phyloP scores from a whole-genome alignment of 2,797 vertebrate species.

The Enteromius anoplus region DNA sequence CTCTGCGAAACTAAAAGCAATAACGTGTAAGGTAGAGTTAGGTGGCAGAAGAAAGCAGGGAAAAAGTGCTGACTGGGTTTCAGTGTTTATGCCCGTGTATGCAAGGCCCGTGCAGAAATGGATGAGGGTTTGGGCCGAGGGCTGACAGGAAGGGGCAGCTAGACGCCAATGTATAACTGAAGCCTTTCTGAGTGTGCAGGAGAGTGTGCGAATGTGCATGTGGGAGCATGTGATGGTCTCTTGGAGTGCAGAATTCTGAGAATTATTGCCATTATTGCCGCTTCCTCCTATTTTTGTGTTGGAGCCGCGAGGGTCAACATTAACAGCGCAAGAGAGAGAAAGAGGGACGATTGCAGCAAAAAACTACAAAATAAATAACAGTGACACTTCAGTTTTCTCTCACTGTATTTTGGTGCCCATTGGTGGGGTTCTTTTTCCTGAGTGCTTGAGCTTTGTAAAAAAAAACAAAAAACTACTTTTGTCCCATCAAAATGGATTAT shows the following conservation, averaged over 20 bases:
- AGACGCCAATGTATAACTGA: constrained; percentile 16
- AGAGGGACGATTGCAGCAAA: not conserved
- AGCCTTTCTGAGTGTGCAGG: not conserved
- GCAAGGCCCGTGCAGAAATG: constrained; percentile 27
- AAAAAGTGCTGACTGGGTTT: constrained; percentile 23
- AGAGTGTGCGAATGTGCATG: not conserved
- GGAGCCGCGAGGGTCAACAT: constrained; percentile 41
- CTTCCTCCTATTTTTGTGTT: constrained; percentile 28
- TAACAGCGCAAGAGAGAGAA: constrained; percentile 9
- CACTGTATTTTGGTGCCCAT: constrained; percentile 1
- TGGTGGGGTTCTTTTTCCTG: constrained; percentile 33
- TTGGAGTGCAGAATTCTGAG: constrained; percentile 1
- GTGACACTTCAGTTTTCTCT: constrained; percentile 24
- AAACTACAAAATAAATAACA: constrained; percentile 6
- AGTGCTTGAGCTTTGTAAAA: constrained; percentile 29
- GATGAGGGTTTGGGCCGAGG: constrained; percentile 43
- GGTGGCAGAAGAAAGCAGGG: not conserved
- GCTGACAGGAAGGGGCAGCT: constrained; percentile 59
- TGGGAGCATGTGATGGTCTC: constrained; percentile 30
- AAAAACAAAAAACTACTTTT: not conserved
- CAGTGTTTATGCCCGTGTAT: constrained; percentile 14
- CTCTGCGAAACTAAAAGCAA: constrained; percentile 20
- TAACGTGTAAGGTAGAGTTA: constrained; percentile 3
- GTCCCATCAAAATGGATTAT: constrained; percentile 45
- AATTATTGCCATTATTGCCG: constrained; percentile 25